These are phyloP conservation scores for Sycophila texana DNA, from an alignment of 2,888 invertebrate species.

Conservation along the genomic window DNA sequence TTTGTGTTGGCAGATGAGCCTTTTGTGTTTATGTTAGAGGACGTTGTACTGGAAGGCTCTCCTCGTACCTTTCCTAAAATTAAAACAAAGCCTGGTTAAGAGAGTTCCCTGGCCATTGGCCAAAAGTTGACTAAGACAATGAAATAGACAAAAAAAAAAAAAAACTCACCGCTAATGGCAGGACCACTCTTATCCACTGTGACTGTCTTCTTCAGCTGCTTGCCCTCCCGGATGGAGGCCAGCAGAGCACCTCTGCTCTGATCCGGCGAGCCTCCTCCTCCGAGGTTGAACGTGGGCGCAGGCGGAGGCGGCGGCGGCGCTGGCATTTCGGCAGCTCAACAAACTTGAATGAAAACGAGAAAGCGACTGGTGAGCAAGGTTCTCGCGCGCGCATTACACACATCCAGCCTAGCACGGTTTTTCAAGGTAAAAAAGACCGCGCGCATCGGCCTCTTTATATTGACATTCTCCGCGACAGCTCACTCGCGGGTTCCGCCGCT, in stretches of 20 bases:
- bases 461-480: slow-evolving; percentile 47
- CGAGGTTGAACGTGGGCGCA: slow-evolving; percentile 76
- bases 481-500: not conserved
- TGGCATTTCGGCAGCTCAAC: slow-evolving; percentile 74
- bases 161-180: slow-evolving; percentile 81
- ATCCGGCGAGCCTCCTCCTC: slow-evolving; percentile 74
- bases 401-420: slow-evolving; percentile 10
- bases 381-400: slow-evolving; percentile 22
- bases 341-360: slow-evolving; percentile 42
- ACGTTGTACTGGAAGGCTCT: slow-evolving; percentile 69
- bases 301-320: slow-evolving; percentile 82
- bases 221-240: slow-evolving; percentile 89
- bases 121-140: not conserved
- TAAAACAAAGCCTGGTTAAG: not conserved
- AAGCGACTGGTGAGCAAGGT: not conserved
- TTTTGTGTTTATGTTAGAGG: slow-evolving; percentile 62
- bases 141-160: too few species aligned
- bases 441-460: slow-evolving; percentile 17
- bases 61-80: slow-evolving; percentile 68
- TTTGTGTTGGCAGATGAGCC: slow-evolving; percentile 54
- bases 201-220: slow-evolving; percentile 88
- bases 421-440: slow-evolving; percentile 42
- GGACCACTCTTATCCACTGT: slow-evolving; percentile 96
- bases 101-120: not conserved
- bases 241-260: slow-evolving; percentile 83